Evolutionary conservation across 2,113 vertebrate species (phyloP).

Genomic region (Ptychochromis oligacanthus): DNA sequence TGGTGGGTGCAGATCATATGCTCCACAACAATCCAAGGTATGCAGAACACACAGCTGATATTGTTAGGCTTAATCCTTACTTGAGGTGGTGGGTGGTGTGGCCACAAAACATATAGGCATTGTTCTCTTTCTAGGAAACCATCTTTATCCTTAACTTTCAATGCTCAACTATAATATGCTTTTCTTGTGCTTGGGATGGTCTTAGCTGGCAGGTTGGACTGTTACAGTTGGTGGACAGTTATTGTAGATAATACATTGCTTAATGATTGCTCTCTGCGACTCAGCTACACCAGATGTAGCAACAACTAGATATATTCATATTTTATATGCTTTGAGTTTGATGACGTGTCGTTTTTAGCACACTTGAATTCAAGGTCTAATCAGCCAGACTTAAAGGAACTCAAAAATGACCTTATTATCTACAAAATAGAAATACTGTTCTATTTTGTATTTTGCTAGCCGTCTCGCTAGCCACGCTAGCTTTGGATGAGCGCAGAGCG

Average conservation of each 20-base stretch:
- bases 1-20: neutral
- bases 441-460: constrained; percentile 77
- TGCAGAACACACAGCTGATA: neutral
- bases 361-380: neutral
- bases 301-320: neutral
- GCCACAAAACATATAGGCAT: neutral
- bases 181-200: neutral
- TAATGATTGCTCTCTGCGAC: neutral
- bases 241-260: neutral
- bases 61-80: neutral
- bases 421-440: neutral
- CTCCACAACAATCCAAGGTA: neutral
- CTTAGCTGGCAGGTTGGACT: neutral
- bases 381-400: neutral
- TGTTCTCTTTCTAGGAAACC: neutral
- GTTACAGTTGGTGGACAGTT: neutral
- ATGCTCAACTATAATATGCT: neutral
- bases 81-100: neutral
- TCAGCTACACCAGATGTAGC: neutral
- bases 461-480: constrained; percentile 65
- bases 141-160: neutral
- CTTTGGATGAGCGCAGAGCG: constrained; percentile 60
- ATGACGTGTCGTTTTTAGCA: neutral
- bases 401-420: neutral
- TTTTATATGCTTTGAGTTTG: neutral